Conservation (phyloP, 2,113 vertebrate species). For the Pedionomus torquatus region DNA sequence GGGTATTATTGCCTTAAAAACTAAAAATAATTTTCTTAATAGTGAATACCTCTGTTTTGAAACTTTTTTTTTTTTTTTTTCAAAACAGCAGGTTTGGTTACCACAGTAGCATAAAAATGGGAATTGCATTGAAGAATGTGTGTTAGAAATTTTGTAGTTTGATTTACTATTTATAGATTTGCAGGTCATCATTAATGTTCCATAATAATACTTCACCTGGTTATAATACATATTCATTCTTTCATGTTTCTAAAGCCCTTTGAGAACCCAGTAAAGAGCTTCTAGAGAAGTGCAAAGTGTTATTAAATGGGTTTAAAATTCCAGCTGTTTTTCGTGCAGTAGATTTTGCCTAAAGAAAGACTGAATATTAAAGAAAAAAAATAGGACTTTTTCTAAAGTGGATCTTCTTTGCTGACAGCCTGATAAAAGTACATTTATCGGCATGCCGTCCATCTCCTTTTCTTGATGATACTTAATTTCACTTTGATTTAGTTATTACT, state of each 20-base stretch:
- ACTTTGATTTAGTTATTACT: not conserved
- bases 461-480: not conserved
- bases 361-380: conserved; percentile 18
- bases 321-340: not conserved
- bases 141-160: not conserved
- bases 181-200: not conserved
- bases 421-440: not conserved
- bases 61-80: not conserved
- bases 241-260: conserved; percentile 4
- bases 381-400: not conserved
- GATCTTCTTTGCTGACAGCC: not conserved
- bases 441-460: not conserved
- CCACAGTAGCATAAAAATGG: not conserved
- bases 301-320: conserved; percentile 43
- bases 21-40: not conserved
- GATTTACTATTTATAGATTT: conserved; percentile 25
- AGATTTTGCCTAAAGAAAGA: conserved; percentile 29
- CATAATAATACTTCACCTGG: conserved; percentile 1
- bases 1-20: not conserved
- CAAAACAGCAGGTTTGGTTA: not conserved
- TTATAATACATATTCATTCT: not conserved
- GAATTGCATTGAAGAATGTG: not conserved
- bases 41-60: not conserved
- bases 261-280: not conserved
- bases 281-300: not conserved